These are phyloP conservation scores for Lasius fuliginosus DNA, from an alignment of 2,888 invertebrate species.

Conservation along the genomic window DNA sequence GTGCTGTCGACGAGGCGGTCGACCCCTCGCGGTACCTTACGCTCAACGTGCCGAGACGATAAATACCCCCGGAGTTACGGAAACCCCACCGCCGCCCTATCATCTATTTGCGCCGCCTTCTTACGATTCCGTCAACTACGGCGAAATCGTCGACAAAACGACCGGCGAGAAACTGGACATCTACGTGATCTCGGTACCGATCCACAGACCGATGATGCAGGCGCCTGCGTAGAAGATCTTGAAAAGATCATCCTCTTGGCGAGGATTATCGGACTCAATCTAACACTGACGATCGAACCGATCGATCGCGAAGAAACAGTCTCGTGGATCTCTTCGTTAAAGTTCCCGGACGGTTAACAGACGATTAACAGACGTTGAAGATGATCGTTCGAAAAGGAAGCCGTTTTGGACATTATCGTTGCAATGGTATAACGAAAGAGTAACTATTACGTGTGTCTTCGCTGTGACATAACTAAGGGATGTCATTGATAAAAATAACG, in stretches of 20 bases:
- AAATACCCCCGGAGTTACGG: slow-evolving; percentile 73
- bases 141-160: slow-evolving; percentile 85
- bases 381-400: slow-evolving; percentile 5
- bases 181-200: slow-evolving; percentile 87
- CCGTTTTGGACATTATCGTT: not conserved
- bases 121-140: slow-evolving; percentile 87
- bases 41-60: slow-evolving; percentile 76
- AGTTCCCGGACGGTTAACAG: not conserved
- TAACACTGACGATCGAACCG: slow-evolving; percentile 24
- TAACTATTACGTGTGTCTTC: slow-evolving; percentile 1
- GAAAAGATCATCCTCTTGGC: slow-evolving; percentile 32
- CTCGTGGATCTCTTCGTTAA: not conserved
- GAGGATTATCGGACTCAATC: slow-evolving; percentile 52
- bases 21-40: slow-evolving; percentile 80
- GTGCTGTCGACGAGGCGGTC: slow-evolving; percentile 87
- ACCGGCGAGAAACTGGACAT: slow-evolving; percentile 85
- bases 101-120: slow-evolving; percentile 88
- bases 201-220: slow-evolving; percentile 81
- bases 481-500: not conserved
- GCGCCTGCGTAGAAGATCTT: slow-evolving; percentile 67
- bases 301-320: slow-evolving; percentile 21
- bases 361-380: not conserved
- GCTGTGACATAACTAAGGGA: not conserved
- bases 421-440: slow-evolving; percentile 2
- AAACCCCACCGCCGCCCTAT: slow-evolving; percentile 88